A percentile compares a stretch with the other conserved stretches of the same genome.
phyloP scores from a whole-genome alignment of 2,888 invertebrate genomes.

The Amblyjoppa fuscipennis region DNA sequence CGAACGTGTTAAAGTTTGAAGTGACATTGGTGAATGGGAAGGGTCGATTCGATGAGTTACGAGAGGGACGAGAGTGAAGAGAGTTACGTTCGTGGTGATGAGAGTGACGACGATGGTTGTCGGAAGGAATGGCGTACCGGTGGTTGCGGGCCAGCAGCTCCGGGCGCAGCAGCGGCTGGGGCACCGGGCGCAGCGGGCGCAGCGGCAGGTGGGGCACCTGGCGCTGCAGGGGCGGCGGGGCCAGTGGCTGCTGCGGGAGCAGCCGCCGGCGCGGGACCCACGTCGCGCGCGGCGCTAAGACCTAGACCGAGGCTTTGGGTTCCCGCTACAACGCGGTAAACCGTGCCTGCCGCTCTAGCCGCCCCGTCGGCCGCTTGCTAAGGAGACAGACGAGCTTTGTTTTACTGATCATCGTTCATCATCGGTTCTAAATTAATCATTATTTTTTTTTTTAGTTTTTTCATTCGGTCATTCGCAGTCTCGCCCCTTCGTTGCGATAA shows the following conservation, averaged over 20 bases:
- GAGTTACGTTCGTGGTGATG: slow-evolving; percentile 56
- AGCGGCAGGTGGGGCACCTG: slow-evolving; percentile 76
- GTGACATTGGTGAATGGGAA: neutral
- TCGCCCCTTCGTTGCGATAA: slow-evolving; percentile 18
- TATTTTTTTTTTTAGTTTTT: slow-evolving; percentile 19
- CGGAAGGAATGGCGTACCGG: slow-evolving; percentile 84
- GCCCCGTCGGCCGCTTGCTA: slow-evolving; percentile 93
- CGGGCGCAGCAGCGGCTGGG: slow-evolving; percentile 75
- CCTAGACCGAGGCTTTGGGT: slow-evolving; percentile 92
- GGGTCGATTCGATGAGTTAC: neutral
- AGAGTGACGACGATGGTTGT: slow-evolving; percentile 73
- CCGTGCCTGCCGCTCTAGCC: slow-evolving; percentile 92
- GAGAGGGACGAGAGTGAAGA: slow-evolving; percentile 31
- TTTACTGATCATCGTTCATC: slow-evolving; percentile 63
- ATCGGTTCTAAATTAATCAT: slow-evolving; percentile 8
- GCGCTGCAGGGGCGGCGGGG: slow-evolving; percentile 68
- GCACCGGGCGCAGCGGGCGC: slow-evolving; percentile 75
- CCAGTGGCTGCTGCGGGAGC: slow-evolving; percentile 80
- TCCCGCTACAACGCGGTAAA: slow-evolving; percentile 92
- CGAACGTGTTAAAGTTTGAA: neutral
- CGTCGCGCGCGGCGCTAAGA: slow-evolving; percentile 87
- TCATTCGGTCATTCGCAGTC: neutral
- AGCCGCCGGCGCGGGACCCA: slow-evolving; percentile 86
- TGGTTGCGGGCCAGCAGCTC: slow-evolving; percentile 80
- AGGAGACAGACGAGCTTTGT: slow-evolving; percentile 81